Evolutionary conservation across 2,797 vertebrate genomes (phyloP).

Genomic region (Capromys pilorides): DNA sequence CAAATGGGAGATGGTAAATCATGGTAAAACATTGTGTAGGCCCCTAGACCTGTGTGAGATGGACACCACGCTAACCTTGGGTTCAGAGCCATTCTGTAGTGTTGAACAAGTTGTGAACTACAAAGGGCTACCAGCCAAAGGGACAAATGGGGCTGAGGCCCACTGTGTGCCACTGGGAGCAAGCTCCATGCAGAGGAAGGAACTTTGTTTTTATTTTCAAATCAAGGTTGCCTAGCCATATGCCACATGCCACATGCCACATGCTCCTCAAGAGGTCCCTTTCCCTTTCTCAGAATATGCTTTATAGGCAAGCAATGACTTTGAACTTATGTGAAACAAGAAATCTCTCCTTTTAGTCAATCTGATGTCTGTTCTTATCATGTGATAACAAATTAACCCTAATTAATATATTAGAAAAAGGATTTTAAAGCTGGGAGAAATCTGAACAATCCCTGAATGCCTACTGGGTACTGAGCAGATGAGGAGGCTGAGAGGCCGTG

Average conservation of each 20-base stretch:
- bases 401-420: neutral
- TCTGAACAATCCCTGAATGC: neutral
- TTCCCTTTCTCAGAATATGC: neutral
- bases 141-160: neutral
- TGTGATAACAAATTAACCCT: neutral
- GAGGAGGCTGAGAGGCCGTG: neutral
- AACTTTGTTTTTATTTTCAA: neutral
- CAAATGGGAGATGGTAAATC: neutral
- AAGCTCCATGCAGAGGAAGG: neutral
- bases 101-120: neutral
- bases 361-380: constrained; percentile 23
- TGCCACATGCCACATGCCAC: neutral
- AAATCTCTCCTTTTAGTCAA: neutral
- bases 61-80: too few species aligned
- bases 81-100: neutral
- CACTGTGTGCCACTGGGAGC: neutral
- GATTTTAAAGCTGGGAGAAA: neutral
- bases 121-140: neutral
- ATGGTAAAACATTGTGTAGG: neutral
- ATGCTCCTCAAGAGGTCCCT: neutral
- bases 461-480: neutral
- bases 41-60: neutral
- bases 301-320: neutral
- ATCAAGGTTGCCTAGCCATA: neutral
- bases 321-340: neutral